A percentile compares a stretch with the other conserved stretches of the same genome.
phyloP scores from a whole-genome alignment of 2,113 vertebrate species.

The Terrapene triunguis region DNA sequence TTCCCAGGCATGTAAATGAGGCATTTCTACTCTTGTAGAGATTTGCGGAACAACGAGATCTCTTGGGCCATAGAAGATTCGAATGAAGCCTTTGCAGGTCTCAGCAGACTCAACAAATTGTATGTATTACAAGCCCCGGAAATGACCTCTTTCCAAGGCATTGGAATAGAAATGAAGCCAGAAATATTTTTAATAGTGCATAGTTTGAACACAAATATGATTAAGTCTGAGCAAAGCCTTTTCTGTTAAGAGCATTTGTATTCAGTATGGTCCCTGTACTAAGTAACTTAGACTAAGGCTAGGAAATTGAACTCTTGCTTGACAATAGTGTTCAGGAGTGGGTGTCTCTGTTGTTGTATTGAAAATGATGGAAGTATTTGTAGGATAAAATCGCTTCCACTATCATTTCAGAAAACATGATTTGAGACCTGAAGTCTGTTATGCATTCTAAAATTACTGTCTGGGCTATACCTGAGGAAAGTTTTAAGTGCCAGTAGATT shows the following conservation, averaged over 20 bases:
- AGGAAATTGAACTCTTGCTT: neutral
- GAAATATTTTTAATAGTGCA: neutral
- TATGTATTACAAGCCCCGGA: conserved; percentile 66
- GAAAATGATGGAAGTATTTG: neutral
- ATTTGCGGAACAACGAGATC: conserved; percentile 88
- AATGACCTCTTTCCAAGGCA: neutral
- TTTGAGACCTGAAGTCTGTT: neutral
- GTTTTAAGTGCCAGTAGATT: neutral
- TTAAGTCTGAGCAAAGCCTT: neutral
- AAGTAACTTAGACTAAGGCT: neutral
- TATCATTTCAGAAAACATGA: neutral
- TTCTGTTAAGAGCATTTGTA: neutral
- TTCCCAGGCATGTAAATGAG: neutral
- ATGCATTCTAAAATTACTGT: neutral
- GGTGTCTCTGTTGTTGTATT: neutral
- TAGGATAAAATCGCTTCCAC: neutral
- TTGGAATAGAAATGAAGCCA: neutral
- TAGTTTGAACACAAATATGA: neutral
- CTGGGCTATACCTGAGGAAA: neutral
- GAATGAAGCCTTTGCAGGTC: conserved; percentile 85
- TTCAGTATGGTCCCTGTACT: rapidly evolving
- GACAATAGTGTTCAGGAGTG: neutral
- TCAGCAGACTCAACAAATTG: conserved; percentile 84
- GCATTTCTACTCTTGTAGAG: conserved; percentile 77
- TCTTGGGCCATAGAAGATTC: conserved; percentile 90